Percentiles rank a stretch among this genome's conserved stretches.
Conservation (phyloP, 2,888 invertebrate genomes). For the Ormyrus pomaceus region DNA sequence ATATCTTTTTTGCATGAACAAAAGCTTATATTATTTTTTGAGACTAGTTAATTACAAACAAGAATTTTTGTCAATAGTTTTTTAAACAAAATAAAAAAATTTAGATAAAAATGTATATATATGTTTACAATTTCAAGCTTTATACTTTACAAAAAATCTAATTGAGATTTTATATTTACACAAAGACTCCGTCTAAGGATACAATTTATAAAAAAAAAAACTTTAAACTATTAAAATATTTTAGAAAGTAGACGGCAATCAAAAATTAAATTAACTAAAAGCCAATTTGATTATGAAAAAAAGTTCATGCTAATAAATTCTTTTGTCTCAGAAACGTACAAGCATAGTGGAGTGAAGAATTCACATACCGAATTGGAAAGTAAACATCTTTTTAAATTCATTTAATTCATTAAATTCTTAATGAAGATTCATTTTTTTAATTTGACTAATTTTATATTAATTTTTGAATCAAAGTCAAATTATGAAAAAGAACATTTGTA, state of each 20-base stretch:
- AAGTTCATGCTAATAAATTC: slow-evolving; percentile 9
- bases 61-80: slow-evolving; percentile 27
- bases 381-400: slow-evolving; percentile 2
- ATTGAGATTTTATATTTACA: slow-evolving; percentile 41
- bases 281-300: neutral
- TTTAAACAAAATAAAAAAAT: slow-evolving; percentile 31
- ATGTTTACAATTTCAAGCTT: slow-evolving; percentile 29
- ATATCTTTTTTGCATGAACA: slow-evolving; percentile 20
- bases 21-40: slow-evolving; percentile 31
- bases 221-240: slow-evolving; percentile 18
- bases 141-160: slow-evolving; percentile 27
- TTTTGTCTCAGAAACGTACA: slow-evolving; percentile 10
- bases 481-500: neutral
- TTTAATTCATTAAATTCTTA: neutral
- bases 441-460: neutral
- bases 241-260: slow-evolving; percentile 23
- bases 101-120: slow-evolving; percentile 27
- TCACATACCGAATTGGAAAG: slow-evolving; percentile 13
- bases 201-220: slow-evolving; percentile 20
- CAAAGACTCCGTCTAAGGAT: slow-evolving; percentile 8
- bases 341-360: slow-evolving; percentile 32
- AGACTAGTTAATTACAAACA: slow-evolving; percentile 39
- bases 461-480: neutral
- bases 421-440: neutral
- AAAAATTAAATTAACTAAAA: slow-evolving; percentile 31